phyloP scores from a whole-genome alignment of 2,888 invertebrate species.

The Folsomia candida region DNA sequence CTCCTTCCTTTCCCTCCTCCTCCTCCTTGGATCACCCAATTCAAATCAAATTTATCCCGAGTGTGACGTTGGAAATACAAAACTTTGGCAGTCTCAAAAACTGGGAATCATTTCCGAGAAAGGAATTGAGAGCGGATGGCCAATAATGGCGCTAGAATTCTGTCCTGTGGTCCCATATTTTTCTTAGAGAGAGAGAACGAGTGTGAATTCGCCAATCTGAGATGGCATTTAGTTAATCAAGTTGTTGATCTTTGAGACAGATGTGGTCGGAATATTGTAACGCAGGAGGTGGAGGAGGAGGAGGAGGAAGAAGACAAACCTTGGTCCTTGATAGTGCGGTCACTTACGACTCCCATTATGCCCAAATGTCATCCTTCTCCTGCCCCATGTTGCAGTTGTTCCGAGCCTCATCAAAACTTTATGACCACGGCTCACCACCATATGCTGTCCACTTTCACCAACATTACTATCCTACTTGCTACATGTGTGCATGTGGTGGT shows the following conservation, averaged over 20 bases:
- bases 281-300: too few relatives aligned
- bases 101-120: neutral
- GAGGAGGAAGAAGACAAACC: too few relatives aligned
- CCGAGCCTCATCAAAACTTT: neutral
- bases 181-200: neutral
- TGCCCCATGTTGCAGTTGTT: neutral
- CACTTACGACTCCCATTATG: neutral
- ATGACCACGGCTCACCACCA: neutral
- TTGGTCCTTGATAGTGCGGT: neutral
- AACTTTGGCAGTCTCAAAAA: neutral
- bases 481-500: neutral
- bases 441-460: neutral
- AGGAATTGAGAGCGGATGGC: too few relatives aligned
- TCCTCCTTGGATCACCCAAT: neutral
- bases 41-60: neutral
- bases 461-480: too few relatives aligned
- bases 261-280: neutral
- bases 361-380: neutral
- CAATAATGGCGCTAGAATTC: too few relatives aligned
- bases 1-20: neutral
- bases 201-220: neutral
- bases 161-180: neutral
- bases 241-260: neutral
- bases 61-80: neutral
- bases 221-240: neutral